Evolutionary conservation across 2,888 invertebrate genomes (phyloP).

Genomic region (Drosophila eohydei): DNA sequence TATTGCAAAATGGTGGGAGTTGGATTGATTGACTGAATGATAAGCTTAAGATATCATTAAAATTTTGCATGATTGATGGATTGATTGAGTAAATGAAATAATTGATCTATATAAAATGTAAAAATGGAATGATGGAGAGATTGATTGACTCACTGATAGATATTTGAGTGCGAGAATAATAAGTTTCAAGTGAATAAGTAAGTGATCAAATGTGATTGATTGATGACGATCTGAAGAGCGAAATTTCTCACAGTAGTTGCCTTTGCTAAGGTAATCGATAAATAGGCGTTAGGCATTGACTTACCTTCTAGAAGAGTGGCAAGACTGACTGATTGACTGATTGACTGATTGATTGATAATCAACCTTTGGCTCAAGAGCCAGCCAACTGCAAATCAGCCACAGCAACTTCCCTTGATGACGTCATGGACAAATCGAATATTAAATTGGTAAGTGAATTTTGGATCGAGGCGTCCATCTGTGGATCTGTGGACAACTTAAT

Average conservation of each 20-base stretch:
- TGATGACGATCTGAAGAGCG: no score
- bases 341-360: not conserved
- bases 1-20: not conserved
- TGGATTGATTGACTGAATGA: not conserved
- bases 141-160: not conserved
- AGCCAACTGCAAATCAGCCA: not conserved
- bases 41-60: no score
- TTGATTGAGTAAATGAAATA: not conserved
- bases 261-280: not conserved
- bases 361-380: not conserved
- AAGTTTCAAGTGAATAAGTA: no score
- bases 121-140: not conserved
- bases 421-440: not conserved
- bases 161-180: no score
- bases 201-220: no score
- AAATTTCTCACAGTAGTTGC: no score
- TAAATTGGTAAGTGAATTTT: not conserved
- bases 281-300: not conserved
- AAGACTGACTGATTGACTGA: not conserved
- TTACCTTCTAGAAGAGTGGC: not conserved
- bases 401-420: not conserved
- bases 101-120: not conserved
- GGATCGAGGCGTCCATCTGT: no score
- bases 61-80: no score
- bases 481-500: not conserved